A percentile compares a stretch with the other conserved stretches of the same genome.
phyloP scores from a whole-genome alignment of 2,888 invertebrate genomes.

The Serripes groenlandicus region DNA sequence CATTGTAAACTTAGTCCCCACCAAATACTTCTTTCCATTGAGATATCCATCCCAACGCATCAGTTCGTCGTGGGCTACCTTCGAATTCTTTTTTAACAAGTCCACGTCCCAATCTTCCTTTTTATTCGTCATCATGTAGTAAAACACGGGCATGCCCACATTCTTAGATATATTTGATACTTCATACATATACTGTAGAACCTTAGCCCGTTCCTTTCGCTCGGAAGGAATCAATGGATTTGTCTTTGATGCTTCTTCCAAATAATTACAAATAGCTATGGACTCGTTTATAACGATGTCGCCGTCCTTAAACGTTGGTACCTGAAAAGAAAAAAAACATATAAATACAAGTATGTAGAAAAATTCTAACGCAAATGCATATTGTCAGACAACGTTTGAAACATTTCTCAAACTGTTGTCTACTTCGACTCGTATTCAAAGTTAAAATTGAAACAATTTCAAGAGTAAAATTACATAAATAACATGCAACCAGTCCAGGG shows the following conservation, averaged over 20 bases:
- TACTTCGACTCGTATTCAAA: too few species aligned
- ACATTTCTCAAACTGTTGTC: too few species aligned
- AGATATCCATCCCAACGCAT: conserved; percentile 27
- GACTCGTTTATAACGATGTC: conserved; percentile 79
- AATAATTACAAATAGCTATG: conserved; percentile 74
- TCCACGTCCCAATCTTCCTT: conserved; percentile 31
- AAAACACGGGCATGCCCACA: conserved; percentile 16
- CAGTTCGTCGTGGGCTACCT: conserved; percentile 30
- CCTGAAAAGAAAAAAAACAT: conserved; percentile 64
- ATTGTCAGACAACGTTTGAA: too few species aligned
- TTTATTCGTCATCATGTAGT: too few species aligned
- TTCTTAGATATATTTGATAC: conserved; percentile 22
- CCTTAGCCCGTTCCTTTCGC: conserved; percentile 51
- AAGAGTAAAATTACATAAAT: too few species aligned
- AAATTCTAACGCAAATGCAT: too few species aligned
- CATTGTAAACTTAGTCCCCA: conserved; percentile 48
- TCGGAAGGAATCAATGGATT: conserved; percentile 68
- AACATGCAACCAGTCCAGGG: too few species aligned
- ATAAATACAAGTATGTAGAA: too few species aligned
- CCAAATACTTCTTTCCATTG: conserved; percentile 25
- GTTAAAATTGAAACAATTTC: too few species aligned
- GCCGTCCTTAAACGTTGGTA: conserved; percentile 79
- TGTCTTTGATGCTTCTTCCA: conserved; percentile 68
- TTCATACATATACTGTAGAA: conserved; percentile 74
- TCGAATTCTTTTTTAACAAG: conserved; percentile 7